Base-by-base conservation (phyloP, 2,888 invertebrate species). In the Tipula unca region DNA sequence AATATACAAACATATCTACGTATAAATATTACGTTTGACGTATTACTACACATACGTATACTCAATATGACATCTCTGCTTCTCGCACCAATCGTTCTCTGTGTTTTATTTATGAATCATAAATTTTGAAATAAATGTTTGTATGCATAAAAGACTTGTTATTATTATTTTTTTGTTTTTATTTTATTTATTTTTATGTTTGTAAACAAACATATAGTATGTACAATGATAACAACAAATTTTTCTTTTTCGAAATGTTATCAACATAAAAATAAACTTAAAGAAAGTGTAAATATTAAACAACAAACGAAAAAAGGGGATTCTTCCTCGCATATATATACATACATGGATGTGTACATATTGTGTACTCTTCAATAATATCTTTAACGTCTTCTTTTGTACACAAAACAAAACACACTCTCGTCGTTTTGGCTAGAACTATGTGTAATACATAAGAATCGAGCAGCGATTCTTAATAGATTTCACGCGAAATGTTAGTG, bases 201-300 rank as follows among this genome's bases (percentile, higher is more conserved):
- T 69, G 69, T 69, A 69, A 69, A 69, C 69, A 69, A 69, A 69
- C 6, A 69, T 54, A 54, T 54, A 54, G 32, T 17, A 69, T 69
- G 69, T 69, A 69, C 69, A 20, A 69, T 69, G 69, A 69, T 69
- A 69, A 69, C 69, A 69, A 69, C 69, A 69, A 69, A 6, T 69
- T 69, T 48, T n/a, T 54, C 6, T 2, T 69, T 25, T 69, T 25
- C 14, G 69, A 25, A 20, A 69, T 69, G 25, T 69, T 69, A 69
- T 69, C 69, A 25, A 69, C 17, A 54, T 54, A 54, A 54, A n/a
- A n/a, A 54, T 54, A 54, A 54, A 54, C 69, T 69, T 25, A 69
- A 69, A 69, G 69, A 69, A 69, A 69, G 25, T 69, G 69, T 69
- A 69, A 69, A 69, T 69, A 69, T 69, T 69, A 69, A 69, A 69